A percentile compares a stretch with the other conserved stretches of the same genome.
Evolutionary conservation across 2,888 invertebrate species (phyloP).

Genomic region (Acronicta aceris): DNA sequence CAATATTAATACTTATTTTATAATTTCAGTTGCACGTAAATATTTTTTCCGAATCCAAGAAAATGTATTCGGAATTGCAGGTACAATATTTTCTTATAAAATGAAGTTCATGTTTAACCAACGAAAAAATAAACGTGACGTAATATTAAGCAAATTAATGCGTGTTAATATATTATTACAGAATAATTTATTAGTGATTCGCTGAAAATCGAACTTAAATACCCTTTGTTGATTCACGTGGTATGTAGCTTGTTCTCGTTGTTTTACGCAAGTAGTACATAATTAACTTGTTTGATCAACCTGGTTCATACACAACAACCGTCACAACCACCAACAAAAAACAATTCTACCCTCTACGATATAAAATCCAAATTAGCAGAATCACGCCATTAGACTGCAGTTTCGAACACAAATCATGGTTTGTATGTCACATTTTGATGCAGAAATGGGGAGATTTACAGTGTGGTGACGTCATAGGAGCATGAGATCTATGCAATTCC

Average conservation of each 20-base stretch:
- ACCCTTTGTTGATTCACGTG: conserved; percentile 34
- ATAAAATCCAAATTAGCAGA: conserved; percentile 35
- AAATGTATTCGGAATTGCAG: not conserved
- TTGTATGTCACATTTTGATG: conserved; percentile 43
- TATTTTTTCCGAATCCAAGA: conserved; percentile 18
- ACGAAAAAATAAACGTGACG: conserved; percentile 29
- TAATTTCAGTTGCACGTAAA: too few species aligned
- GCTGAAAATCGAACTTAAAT: conserved; percentile 30
- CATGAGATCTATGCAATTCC: conserved; percentile 24
- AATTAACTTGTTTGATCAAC: conserved; percentile 40
- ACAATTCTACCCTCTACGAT: conserved; percentile 11
- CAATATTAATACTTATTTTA: too few species aligned
- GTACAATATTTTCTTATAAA: conserved; percentile 13
- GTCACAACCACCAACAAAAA: conserved; percentile 1
- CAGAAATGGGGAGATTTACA: conserved; percentile 37
- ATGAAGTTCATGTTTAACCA: not conserved
- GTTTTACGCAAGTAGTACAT: conserved; percentile 29
- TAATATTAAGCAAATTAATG: conserved; percentile 19
- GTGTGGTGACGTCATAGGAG: conserved; percentile 47
- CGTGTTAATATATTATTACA: conserved; percentile 26
- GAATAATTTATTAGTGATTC: conserved; percentile 12
- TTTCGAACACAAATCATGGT: conserved; percentile 28
- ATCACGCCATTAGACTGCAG: not conserved
- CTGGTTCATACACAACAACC: conserved; percentile 1
- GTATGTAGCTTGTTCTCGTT: conserved; percentile 19